Evolutionary conservation across 1,140 invertebrate genomes (phyloP), one percentile per base, ranked within the genome.

Genomic region (Diplogasteroides magnus): DNA sequence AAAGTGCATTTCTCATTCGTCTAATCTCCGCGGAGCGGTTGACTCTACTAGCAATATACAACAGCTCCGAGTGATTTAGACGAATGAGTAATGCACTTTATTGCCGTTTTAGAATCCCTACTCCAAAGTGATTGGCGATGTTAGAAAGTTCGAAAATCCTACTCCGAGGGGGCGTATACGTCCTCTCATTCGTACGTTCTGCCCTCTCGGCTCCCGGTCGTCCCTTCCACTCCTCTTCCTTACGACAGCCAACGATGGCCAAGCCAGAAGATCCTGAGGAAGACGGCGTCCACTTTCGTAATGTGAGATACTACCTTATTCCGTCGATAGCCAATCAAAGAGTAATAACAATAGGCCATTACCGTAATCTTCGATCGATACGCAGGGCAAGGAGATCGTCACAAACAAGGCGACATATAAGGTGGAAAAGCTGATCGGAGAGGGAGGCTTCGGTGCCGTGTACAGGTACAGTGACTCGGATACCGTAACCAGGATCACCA

Each of bases 361-460:
- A 48, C 37, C 19, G 19, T 48, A 6, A 48, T 19, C 37, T 48
- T 19, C 19, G 37, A 48, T 48, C 6, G 37, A 19, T 48, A 11
- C 37, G 6, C 37, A 48, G 6, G 37, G 37, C 37, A 48, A 48
- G 37, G 6, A 48, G 6, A 19, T 48, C 37, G n/a, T n/a, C n/a
- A n/a, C n/a, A n/a, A n/a, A n/a, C n/a, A n/a, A n/a, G n/a, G n/a
- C n/a, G 11, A 63, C 31, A 29, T 67, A 57, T 31, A 61, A 62
- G 26, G 37, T 73, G 13, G 67, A 64, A 0, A 73, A 69, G 26
- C 67, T 73, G 26, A 61, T 73, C 1, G 71, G 71, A 2, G 71
- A 73, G 48, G 67, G 71, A 11, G 71, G 66, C 2, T 72, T 72
- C 57, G 67, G 69, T 55, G 67, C 66, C 11, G 71, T 73, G 29